These are phyloP conservation scores for Rhyacophila evoluta DNA, from an alignment of 2,888 invertebrate species.

Conservation along the genomic window DNA sequence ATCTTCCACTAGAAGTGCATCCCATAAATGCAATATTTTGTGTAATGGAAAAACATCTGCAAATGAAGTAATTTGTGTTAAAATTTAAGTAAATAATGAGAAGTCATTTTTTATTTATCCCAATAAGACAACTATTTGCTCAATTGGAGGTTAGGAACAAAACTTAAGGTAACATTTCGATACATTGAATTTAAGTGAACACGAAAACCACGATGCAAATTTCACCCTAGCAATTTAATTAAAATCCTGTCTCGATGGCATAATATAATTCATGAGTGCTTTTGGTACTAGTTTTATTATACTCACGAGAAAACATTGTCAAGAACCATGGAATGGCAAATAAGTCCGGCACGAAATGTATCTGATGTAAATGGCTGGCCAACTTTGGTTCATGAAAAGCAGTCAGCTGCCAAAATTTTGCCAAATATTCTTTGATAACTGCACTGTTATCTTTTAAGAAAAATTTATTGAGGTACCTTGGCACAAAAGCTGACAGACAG, in stretches of 20 bases:
- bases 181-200: too few species aligned
- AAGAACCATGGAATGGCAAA: conserved; percentile 99
- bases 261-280: too few species aligned
- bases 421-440: conserved; percentile 96
- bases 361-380: conserved; percentile 90
- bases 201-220: too few species aligned
- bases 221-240: too few species aligned
- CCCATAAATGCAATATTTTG: conserved; percentile 98
- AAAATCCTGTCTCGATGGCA: too few species aligned
- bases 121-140: too few species aligned
- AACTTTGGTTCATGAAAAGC: conserved; percentile 95
- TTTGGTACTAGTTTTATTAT: too few species aligned
- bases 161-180: too few species aligned
- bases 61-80: too few species aligned
- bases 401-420: conserved; percentile 96
- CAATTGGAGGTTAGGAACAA: too few species aligned
- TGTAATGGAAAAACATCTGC: conserved; percentile 97
- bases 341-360: conserved; percentile 95
- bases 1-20: conserved; percentile 92
- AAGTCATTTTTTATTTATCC: too few species aligned
- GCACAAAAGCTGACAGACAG: conserved; percentile 94
- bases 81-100: too few species aligned
- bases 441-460: conserved; percentile 97
- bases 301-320: conserved; percentile 98
- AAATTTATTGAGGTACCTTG: conserved; percentile 96